These are phyloP conservation scores for Leptestheria dahalacensis DNA, from an alignment of 1,140 invertebrate species.

Conservation along the genomic window DNA sequence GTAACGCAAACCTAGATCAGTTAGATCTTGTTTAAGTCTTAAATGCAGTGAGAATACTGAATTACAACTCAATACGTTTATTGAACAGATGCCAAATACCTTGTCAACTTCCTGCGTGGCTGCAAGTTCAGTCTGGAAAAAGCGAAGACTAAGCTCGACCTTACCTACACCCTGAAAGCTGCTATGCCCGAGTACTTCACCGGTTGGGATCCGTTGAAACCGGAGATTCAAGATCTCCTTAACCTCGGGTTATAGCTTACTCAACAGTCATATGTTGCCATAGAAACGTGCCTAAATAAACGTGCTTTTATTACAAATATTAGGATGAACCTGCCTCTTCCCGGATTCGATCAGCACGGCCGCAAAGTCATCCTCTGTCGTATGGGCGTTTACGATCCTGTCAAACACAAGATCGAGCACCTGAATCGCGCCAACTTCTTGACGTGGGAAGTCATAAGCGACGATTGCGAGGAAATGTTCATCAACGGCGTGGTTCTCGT, in stretches of 20 bases:
- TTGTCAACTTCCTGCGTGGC: constrained; percentile 43
- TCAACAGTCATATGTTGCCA: background rate
- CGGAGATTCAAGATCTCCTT: constrained; percentile 9
- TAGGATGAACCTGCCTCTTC: constrained; percentile 41
- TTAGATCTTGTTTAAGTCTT: background rate
- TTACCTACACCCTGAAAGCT: constrained; percentile 41
- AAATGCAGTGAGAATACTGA: background rate
- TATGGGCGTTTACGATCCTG: constrained; percentile 31
- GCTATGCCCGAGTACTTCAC: constrained; percentile 38
- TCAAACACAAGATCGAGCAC: constrained; percentile 29
- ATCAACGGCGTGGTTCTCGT: constrained; percentile 18
- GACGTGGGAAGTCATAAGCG: constrained; percentile 30
- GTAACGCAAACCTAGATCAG: background rate
- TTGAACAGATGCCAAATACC: constrained; percentile 41
- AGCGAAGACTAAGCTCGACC: constrained; percentile 45
- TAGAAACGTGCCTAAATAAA: background rate
- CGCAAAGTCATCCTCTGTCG: constrained; percentile 53
- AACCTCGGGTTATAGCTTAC: constrained; percentile 2
- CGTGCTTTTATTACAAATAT: background rate
- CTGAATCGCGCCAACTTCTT: constrained; percentile 30
- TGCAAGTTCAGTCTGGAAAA: constrained; percentile 49
- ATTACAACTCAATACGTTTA: background rate
- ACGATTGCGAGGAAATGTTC: constrained; percentile 28
- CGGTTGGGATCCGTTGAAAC: constrained; percentile 26
- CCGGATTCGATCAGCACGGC: constrained; percentile 58